Conservation (phyloP, 2,888 invertebrate species). For the Drosophila pseudotakahashii region DNA sequence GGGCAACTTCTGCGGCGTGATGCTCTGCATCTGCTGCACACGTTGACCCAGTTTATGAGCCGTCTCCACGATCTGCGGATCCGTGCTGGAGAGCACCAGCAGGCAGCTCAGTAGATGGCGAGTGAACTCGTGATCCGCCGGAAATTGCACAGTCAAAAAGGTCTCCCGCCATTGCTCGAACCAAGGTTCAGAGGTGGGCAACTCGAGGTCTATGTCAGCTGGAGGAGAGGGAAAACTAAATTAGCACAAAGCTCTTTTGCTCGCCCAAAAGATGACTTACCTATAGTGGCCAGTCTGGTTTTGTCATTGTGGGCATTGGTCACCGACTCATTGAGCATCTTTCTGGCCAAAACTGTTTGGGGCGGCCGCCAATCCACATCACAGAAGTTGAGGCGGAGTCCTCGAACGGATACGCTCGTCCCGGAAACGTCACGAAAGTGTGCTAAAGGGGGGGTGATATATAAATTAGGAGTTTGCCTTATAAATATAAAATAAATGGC, state of each 20-base stretch:
- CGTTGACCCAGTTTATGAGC: conserved; percentile 92
- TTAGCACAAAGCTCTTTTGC: neutral
- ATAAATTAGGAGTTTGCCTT: neutral
- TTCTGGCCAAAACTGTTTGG: conserved; percentile 92
- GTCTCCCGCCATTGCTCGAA: conserved; percentile 97
- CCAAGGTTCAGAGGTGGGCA: conserved; percentile 94
- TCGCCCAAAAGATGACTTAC: conserved; percentile 78
- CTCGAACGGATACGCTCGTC: conserved; percentile 88
- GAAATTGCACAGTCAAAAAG: conserved; percentile 94
- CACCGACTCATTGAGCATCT: conserved; percentile 93
- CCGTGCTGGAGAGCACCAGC: conserved; percentile 89
- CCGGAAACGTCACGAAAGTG: conserved; percentile 94
- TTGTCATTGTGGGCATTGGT: conserved; percentile 86
- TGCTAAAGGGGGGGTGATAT: conserved; percentile 85
- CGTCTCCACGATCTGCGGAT: conserved; percentile 92
- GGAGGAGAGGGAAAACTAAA: neutral
- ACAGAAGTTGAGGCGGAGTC: conserved; percentile 91
- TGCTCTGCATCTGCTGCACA: conserved; percentile 91
- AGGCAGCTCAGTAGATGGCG: conserved; percentile 94
- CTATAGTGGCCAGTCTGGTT: conserved; percentile 86
- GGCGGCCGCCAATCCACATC: conserved; percentile 93
- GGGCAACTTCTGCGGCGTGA: conserved; percentile 90
- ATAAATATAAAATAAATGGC: too few relatives aligned
- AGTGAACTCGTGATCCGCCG: conserved; percentile 98
- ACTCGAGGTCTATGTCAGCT: conserved; percentile 87